Evolutionary conservation across 1,140 invertebrate species (phyloP).

Genomic region (Sarcophaga peregrina): DNA sequence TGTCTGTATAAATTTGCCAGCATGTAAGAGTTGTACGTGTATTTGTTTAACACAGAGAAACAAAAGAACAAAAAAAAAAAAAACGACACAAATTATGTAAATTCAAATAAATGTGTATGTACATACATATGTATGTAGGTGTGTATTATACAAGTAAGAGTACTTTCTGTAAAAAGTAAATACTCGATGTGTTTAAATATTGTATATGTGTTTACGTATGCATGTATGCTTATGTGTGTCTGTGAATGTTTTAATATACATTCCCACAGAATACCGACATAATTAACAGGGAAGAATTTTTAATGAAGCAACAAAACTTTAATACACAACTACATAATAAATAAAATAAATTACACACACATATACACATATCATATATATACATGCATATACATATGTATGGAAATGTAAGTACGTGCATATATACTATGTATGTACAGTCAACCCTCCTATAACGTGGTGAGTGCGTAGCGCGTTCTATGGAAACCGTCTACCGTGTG

Average conservation of each 20-base stretch:
- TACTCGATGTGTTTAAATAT: not conserved
- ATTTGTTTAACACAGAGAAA: not conserved
- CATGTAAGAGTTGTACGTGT: no score
- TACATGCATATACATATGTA: no score
- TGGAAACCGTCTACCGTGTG: no score
- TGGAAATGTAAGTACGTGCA: no score
- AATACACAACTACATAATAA: not conserved
- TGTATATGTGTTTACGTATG: not conserved
- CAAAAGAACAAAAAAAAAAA: not conserved
- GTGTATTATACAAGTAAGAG: not conserved
- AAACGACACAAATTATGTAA: not conserved
- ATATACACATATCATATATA: not conserved
- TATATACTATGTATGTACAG: no score
- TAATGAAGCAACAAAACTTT: conserved; percentile 21
- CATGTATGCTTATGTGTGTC: not conserved
- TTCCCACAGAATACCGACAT: conserved; percentile 14
- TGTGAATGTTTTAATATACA: not conserved
- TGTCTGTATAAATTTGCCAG: no score
- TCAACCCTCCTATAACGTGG: no score
- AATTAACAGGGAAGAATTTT: conserved; percentile 35
- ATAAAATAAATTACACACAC: not conserved
- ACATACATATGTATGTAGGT: not conserved
- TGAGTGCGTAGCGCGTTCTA: no score
- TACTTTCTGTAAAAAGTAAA: no score
- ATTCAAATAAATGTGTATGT: not conserved